phyloP scores from a whole-genome alignment of 2,797 vertebrate species.

The Nannoperca obscura region DNA sequence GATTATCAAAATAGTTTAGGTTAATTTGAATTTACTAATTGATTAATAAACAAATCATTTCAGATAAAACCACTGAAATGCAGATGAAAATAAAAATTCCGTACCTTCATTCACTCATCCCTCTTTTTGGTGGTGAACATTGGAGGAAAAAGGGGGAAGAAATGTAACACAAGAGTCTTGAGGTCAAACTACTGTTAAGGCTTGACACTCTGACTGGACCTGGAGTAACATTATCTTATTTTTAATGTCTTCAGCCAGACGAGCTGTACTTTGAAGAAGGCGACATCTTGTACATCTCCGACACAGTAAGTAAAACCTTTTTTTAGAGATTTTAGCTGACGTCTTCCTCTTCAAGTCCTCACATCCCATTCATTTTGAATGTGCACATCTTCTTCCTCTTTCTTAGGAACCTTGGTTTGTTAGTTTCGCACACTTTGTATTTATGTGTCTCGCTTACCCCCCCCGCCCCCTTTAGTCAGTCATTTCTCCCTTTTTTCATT shows the following conservation, averaged over 20 bases:
- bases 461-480: background rate
- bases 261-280: constrained; percentile 99
- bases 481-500: background rate
- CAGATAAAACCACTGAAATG: background rate
- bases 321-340: background rate
- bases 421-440: background rate
- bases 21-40: background rate
- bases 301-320: constrained; percentile 90
- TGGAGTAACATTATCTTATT: background rate
- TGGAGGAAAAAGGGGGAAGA: background rate
- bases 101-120: background rate
- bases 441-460: constrained; percentile 12
- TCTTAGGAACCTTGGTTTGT: constrained; percentile 18
- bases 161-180: background rate
- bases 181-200: background rate
- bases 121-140: background rate
- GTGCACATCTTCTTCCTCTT: constrained; percentile 45
- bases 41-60: background rate
- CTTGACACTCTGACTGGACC: background rate
- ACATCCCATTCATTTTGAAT: background rate
- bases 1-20: background rate
- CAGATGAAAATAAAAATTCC: background rate
- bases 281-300: constrained; percentile 97
- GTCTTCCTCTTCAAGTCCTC: background rate
- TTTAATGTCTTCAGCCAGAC: constrained; percentile 89